Conservation (phyloP, 2,888 invertebrate species). For the Agrochola circellaris region DNA sequence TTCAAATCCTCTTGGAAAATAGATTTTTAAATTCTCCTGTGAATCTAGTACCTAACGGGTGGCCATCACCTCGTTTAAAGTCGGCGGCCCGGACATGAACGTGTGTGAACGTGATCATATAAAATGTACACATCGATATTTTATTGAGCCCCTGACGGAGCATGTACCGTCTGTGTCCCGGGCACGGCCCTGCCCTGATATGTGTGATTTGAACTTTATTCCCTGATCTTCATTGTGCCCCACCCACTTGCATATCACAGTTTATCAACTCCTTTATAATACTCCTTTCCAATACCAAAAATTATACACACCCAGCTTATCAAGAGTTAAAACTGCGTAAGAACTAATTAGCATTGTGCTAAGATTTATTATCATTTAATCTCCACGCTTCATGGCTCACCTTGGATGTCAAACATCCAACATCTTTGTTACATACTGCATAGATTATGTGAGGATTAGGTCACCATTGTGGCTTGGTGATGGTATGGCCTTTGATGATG, state of each 20-base stretch:
- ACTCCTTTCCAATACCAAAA: not conserved
- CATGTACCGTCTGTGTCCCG: not conserved
- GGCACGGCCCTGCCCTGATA: too few relatives aligned
- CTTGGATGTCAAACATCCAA: conserved; percentile 53
- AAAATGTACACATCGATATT: too few relatives aligned
- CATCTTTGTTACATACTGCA: conserved; percentile 46
- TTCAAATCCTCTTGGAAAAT: not conserved
- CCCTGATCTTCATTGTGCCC: not conserved
- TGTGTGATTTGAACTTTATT: too few relatives aligned
- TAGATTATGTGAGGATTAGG: conserved; percentile 51
- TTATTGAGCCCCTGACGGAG: not conserved
- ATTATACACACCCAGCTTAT: conserved; percentile 30
- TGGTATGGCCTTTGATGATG: conserved; percentile 9
- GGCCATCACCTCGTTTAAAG: not conserved
- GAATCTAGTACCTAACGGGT: not conserved
- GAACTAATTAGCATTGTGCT: conserved; percentile 55
- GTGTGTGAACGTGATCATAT: not conserved
- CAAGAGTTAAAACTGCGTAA: conserved; percentile 21
- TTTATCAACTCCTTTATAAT: not conserved
- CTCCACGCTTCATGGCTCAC: conserved; percentile 52
- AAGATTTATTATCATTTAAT: conserved; percentile 61
- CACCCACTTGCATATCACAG: not conserved
- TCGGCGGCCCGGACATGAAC: not conserved
- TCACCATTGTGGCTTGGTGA: conserved; percentile 27
- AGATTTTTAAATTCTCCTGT: not conserved